phyloP scores from a whole-genome alignment of 2,888 invertebrate species.

The Junonia oenone region DNA sequence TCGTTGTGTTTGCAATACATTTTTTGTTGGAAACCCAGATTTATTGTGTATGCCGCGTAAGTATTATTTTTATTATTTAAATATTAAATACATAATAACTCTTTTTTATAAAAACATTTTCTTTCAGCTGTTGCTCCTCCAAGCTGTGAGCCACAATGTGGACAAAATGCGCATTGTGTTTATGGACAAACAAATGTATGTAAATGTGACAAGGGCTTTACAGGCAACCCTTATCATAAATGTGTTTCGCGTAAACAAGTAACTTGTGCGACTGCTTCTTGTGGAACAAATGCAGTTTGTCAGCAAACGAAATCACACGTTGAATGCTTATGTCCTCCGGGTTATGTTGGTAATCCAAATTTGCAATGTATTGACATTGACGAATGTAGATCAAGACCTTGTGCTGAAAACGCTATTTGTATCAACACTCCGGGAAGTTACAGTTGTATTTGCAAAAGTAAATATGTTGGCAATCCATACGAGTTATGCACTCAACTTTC shows the following conservation, averaged over 20 bases:
- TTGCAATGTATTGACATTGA: constrained; percentile 91
- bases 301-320: constrained; percentile 85
- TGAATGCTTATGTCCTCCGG: constrained; percentile 90
- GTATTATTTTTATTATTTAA: constrained; percentile 46
- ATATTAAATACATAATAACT: background rate
- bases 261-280: constrained; percentile 85
- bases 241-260: constrained; percentile 86
- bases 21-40: constrained; percentile 93
- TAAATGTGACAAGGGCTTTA: constrained; percentile 90
- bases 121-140: constrained; percentile 87
- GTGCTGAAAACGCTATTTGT: constrained; percentile 92
- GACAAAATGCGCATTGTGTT: constrained; percentile 91
- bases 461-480: constrained; percentile 92
- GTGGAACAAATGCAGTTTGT: constrained; percentile 90
- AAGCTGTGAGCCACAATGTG: constrained; percentile 88
- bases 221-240: constrained; percentile 92
- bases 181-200: constrained; percentile 88
- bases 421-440: constrained; percentile 93
- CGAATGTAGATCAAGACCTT: constrained; percentile 89
- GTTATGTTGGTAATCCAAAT: constrained; percentile 92
- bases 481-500: constrained; percentile 87
- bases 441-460: constrained; percentile 92
- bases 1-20: constrained; percentile 91
- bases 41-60: constrained; percentile 94
- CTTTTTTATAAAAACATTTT: background rate